phyloP scores from a whole-genome alignment of 2,797 vertebrate species.

The Tapera naevia region DNA sequence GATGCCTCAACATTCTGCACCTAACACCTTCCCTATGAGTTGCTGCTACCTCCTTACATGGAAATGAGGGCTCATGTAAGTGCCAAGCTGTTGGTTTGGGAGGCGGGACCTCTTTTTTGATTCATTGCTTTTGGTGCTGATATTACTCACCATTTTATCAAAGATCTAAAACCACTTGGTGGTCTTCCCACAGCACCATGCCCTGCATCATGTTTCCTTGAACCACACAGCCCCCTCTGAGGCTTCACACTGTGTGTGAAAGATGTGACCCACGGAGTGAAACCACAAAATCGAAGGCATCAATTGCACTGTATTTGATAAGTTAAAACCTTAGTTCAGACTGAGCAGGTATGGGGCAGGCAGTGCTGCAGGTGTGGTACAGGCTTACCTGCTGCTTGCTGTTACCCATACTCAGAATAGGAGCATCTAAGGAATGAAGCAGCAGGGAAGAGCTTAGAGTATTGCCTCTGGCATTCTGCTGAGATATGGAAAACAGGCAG shows the following conservation, averaged over 20 bases:
- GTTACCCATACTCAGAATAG: neutral
- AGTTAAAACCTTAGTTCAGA: neutral
- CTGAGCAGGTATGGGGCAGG: neutral
- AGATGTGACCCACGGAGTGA: neutral
- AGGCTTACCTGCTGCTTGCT: neutral
- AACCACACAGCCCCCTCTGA: neutral
- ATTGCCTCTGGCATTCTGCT: neutral
- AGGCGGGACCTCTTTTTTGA: neutral
- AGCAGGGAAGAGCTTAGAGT: neutral
- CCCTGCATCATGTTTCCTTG: neutral
- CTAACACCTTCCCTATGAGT: neutral
- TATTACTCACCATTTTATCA: neutral
- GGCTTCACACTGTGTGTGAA: neutral
- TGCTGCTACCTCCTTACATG: neutral
- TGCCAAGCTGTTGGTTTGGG: neutral
- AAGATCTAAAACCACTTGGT: neutral
- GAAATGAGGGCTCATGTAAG: neutral
- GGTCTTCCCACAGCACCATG: neutral
- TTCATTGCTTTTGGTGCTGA: neutral
- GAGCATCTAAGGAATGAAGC: neutral
- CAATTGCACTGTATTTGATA: rapidly evolving
- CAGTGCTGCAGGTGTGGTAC: rapidly evolving
- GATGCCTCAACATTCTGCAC: rapidly evolving
- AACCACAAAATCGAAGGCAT: neutral
- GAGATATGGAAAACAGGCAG: neutral